These are phyloP conservation scores for Cydia pomonella DNA, from an alignment of 1,140 invertebrate genomes.

Conservation along the genomic window DNA sequence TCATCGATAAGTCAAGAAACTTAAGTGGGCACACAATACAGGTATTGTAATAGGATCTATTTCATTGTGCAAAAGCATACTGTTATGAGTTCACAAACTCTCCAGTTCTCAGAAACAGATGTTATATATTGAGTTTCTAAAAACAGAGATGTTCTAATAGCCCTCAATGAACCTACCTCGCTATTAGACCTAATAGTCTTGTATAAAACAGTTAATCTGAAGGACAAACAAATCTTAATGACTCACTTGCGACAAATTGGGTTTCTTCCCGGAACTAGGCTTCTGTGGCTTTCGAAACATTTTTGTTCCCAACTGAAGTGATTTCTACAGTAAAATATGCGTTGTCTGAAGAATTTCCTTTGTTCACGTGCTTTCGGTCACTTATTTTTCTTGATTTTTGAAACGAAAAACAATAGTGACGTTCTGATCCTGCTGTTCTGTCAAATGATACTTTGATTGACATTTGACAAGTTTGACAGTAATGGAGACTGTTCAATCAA, in stretches of 20 bases:
- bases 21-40: background rate
- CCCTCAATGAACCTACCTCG: conserved; percentile 4
- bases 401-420: conserved; percentile 24
- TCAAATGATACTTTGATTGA: conserved; percentile 7
- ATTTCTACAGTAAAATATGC: background rate
- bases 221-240: conserved; percentile 51
- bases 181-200: conserved; percentile 7
- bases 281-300: conserved; percentile 58
- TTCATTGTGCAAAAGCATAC: background rate
- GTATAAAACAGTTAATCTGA: conserved; percentile 25
- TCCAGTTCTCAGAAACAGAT: background rate
- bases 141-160: conserved; percentile 12
- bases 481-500: conserved; percentile 6
- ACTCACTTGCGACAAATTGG: conserved; percentile 75
- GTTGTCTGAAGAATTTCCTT: background rate
- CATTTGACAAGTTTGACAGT: background rate
- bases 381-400: conserved; percentile 32
- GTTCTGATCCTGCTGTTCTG: conserved; percentile 4
- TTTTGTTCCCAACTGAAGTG: background rate
- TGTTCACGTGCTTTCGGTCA: background rate
- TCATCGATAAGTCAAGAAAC: background rate
- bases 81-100: background rate
- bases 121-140: background rate
- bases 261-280: conserved; percentile 58
- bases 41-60: conserved; percentile 10